Base-by-base conservation (phyloP, 2,888 invertebrate genomes). In the Drosophila mimica region DNA sequence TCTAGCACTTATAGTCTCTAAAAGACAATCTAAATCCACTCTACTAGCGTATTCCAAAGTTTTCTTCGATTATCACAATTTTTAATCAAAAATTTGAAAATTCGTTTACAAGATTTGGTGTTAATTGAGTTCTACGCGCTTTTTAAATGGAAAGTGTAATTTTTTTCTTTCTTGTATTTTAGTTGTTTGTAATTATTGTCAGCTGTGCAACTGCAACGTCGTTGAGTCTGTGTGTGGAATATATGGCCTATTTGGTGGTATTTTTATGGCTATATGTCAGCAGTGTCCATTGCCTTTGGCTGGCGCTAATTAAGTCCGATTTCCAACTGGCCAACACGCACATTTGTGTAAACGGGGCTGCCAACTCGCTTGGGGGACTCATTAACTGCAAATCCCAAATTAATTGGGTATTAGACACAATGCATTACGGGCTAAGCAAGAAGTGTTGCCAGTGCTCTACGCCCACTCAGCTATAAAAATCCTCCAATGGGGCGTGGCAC, bases 341-440 rank as follows among this genome's bases (percentile, higher is more conserved):
- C 59, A 68, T 51, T 66, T 64, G 60, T 57, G 49, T n/a, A 34
- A 43, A 25, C 40, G 25, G 63, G 1, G 57, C 43, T 57, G 66
- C 62, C 66, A 64, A 66, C 56, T 70, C 71, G 76, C 76, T 64
- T 48, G 67, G 56, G 61, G 61, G 59, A 54, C 78, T 73, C 74
- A 82, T 80, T 79, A 80, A 71, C 48, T 40, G 79, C 64, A 88
- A 86, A 90, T 88, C 84, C 89, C 68, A 89, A 88, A 86, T 86
- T 86, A 86, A 86, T 86, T 90, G 88, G 87, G 83, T 89, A 86
- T 86, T 86, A 86, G 81, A 85, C 80, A 79, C 79, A 82, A 79
- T 82, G 82, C 82, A 74, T 82, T 79, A 74, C 65, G 52, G 61
- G 34, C 67, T 53, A 76, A 80, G 66, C 66, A 58, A 70, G 80